Evolutionary conservation across 2,888 invertebrate genomes (phyloP).

Genomic region (Phlogophora meticulosa): DNA sequence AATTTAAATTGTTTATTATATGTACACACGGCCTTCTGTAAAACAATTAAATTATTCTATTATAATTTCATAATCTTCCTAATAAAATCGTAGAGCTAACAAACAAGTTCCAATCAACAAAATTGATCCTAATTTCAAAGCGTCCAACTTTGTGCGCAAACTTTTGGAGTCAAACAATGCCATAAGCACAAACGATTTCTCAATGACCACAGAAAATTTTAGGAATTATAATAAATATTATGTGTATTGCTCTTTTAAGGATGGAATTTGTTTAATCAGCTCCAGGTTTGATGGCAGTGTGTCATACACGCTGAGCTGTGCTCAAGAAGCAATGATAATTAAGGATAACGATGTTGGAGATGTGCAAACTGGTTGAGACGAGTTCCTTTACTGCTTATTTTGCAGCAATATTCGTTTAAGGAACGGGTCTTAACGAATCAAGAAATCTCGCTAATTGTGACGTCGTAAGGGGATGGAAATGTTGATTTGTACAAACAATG

Average conservation of each 20-base stretch:
- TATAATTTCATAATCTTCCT: conserved; percentile 10
- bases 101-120: conserved; percentile 50
- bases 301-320: conserved; percentile 71
- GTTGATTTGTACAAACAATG: conserved; percentile 76
- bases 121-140: conserved; percentile 39
- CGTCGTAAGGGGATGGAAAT: conserved; percentile 62
- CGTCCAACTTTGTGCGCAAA: conserved; percentile 52
- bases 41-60: conserved; percentile 2
- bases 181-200: conserved; percentile 56
- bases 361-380: conserved; percentile 85
- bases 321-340: conserved; percentile 87
- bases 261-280: conserved; percentile 17
- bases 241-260: neutral
- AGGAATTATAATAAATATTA: conserved; percentile 10
- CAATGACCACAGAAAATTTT: conserved; percentile 46
- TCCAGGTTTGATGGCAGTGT: conserved; percentile 61
- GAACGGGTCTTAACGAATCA: conserved; percentile 80
- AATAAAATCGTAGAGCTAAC: conserved; percentile 32
- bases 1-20: too few species aligned
- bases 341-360: conserved; percentile 84
- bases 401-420: conserved; percentile 84
- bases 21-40: too few species aligned
- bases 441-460: conserved; percentile 83
- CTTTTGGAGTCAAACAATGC: conserved; percentile 64
- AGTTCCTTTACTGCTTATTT: conserved; percentile 86